Evolutionary conservation across 2,888 invertebrate species (phyloP).

Genomic region (Anorthoa munda): DNA sequence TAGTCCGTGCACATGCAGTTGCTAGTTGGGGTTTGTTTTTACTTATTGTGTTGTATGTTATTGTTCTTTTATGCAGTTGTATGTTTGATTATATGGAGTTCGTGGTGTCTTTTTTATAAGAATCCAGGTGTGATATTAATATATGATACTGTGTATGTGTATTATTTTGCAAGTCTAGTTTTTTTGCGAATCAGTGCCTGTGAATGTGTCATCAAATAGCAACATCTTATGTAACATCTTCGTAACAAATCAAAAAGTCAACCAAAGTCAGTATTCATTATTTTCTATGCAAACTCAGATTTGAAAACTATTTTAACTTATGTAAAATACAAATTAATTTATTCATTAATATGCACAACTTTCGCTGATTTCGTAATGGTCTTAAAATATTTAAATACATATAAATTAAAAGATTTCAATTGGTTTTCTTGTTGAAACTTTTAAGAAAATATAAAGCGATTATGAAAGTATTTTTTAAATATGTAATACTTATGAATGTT

Average conservation of each 20-base stretch:
- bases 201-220: background rate
- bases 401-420: constrained; percentile 22
- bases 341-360: constrained; percentile 32
- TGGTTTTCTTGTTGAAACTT: constrained; percentile 6
- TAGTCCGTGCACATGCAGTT: too few species aligned
- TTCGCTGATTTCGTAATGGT: constrained; percentile 10
- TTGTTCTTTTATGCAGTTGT: too few species aligned
- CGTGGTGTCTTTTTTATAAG: too few species aligned
- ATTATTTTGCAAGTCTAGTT: background rate
- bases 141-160: background rate
- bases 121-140: too few species aligned
- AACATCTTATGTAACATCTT: background rate
- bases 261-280: constrained; percentile 8
- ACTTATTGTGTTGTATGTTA: too few species aligned
- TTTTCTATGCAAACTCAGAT: constrained; percentile 8
- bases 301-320: constrained; percentile 25
- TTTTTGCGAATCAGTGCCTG: background rate
- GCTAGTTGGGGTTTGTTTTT: too few species aligned
- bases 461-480: background rate
- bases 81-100: too few species aligned
- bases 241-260: constrained; percentile 10
- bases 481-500: too few species aligned
- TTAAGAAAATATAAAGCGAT: constrained; percentile 4
- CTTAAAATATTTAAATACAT: constrained; percentile 14
- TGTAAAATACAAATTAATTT: constrained; percentile 24